Evolutionary conservation across 2,888 invertebrate genomes (phyloP).

Genomic region (Steinernema scapterisci): DNA sequence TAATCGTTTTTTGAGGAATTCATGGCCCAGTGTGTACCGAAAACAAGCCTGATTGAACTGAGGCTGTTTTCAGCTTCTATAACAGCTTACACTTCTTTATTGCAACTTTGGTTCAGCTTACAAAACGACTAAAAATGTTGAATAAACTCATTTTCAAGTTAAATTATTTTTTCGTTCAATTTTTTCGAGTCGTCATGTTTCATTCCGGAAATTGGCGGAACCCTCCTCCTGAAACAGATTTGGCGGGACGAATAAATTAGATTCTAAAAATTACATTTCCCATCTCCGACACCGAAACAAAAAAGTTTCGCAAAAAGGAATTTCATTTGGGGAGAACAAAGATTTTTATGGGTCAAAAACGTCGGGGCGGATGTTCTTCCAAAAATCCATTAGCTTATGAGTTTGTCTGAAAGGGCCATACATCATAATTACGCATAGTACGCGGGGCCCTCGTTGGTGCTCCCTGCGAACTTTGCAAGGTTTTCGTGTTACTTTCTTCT

Average conservation of each 20-base stretch:
- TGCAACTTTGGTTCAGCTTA: too few species aligned
- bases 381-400: conserved; percentile 21
- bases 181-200: not conserved
- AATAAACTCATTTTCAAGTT: too few species aligned
- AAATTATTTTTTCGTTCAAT: too few species aligned
- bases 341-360: too few species aligned
- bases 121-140: too few species aligned
- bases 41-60: too few species aligned
- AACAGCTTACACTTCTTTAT: too few species aligned
- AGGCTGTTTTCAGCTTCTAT: too few species aligned
- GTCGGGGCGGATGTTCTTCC: not conserved
- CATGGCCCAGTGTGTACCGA: too few species aligned
- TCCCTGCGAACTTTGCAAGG: not conserved
- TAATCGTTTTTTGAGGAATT: too few species aligned
- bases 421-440: not conserved
- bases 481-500: not conserved
- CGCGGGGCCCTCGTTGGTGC: not conserved
- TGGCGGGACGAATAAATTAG: conserved; percentile 1
- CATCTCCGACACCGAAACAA: conserved; percentile 1
- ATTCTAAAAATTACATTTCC: conserved; percentile 22
- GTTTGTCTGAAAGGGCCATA: conserved; percentile 7
- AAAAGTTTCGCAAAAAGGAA: not conserved
- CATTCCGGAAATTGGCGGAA: conserved; percentile 19
- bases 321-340: not conserved
- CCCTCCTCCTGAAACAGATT: not conserved